Evolutionary conservation across 1,140 invertebrate genomes (phyloP).

Genomic region (Pogonognathellus flavescens): DNA sequence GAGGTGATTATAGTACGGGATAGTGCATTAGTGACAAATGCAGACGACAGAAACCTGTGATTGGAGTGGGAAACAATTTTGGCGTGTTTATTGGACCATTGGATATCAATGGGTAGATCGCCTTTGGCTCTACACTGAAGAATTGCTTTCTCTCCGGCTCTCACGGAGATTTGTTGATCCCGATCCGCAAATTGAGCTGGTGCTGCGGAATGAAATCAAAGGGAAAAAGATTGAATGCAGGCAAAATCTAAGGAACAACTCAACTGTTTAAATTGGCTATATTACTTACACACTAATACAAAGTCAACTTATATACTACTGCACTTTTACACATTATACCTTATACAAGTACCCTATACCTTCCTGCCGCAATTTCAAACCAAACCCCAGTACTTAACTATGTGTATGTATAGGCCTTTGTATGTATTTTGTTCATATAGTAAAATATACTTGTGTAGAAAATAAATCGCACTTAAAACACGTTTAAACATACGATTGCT

Average conservation of each 20-base stretch:
- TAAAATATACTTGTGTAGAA: too few relatives aligned
- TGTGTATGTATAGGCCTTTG: too few relatives aligned
- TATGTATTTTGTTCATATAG: too few relatives aligned
- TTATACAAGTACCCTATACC: too few relatives aligned
- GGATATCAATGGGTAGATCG: conserved; percentile 66
- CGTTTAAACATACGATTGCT: too few relatives aligned
- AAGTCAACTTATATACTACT: too few relatives aligned
- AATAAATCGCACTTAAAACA: too few relatives aligned
- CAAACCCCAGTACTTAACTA: too few relatives aligned
- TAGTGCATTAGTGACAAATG: conserved; percentile 11
- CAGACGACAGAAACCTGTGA: conserved; percentile 53
- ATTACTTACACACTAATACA: too few relatives aligned
- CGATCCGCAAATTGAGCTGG: conserved; percentile 82
- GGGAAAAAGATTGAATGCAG: conserved; percentile 31
- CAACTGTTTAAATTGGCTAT: conserved; percentile 32
- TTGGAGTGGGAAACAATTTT: conserved; percentile 54
- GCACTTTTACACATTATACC: too few relatives aligned
- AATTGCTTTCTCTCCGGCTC: conserved; percentile 63
- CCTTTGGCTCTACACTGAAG: conserved; percentile 65
- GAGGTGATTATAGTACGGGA: too few relatives aligned
- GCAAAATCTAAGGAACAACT: background rate
- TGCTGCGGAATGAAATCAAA: conserved; percentile 72
- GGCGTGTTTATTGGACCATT: conserved; percentile 66
- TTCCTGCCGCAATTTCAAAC: too few relatives aligned
- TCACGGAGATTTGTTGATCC: conserved; percentile 64